phyloP scores from a whole-genome alignment of 1,140 invertebrate genomes.

The Wasmannia auropunctata region DNA sequence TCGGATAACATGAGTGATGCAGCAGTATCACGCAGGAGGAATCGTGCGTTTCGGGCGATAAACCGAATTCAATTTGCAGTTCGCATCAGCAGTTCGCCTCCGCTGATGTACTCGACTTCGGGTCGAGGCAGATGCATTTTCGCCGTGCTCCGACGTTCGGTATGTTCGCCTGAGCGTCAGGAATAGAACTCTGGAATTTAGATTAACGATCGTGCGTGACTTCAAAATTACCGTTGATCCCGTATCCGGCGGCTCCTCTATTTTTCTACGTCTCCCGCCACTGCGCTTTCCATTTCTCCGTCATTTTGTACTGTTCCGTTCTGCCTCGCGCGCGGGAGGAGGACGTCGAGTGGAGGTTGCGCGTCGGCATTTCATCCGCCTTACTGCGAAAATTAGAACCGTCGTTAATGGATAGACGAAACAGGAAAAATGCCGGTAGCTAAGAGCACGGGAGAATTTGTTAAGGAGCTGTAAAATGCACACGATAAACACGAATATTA shows the following conservation, averaged over 20 bases:
- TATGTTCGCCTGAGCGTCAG: conserved; percentile 58
- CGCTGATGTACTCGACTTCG: conserved; percentile 49
- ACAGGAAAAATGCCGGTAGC: conserved; percentile 1
- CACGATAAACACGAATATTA: conserved; percentile 21
- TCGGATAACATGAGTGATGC: neutral
- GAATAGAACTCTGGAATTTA: conserved; percentile 69
- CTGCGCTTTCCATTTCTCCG: neutral
- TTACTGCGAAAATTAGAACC: conserved; percentile 36
- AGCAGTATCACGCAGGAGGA: conserved; percentile 11
- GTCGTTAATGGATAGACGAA: conserved; percentile 29
- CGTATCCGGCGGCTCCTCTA: conserved; percentile 49
- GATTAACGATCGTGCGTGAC: conserved; percentile 74
- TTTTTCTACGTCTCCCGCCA: conserved; percentile 43
- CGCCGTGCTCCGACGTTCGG: conserved; percentile 64
- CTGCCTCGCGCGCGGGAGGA: neutral
- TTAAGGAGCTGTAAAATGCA: conserved; percentile 11
- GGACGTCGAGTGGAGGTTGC: neutral
- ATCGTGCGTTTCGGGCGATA: conserved; percentile 41
- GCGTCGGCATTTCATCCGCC: neutral
- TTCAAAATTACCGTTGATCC: conserved; percentile 66
- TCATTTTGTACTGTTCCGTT: neutral
- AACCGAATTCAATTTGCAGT: conserved; percentile 55
- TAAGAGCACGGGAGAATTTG: neutral
- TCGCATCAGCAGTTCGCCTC: conserved; percentile 45
- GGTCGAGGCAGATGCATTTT: conserved; percentile 67